A percentile compares a stretch with the other conserved stretches of the same genome.
Evolutionary conservation across 2,113 vertebrate genomes (phyloP).

Genomic region (Prochilodus magdalenae): DNA sequence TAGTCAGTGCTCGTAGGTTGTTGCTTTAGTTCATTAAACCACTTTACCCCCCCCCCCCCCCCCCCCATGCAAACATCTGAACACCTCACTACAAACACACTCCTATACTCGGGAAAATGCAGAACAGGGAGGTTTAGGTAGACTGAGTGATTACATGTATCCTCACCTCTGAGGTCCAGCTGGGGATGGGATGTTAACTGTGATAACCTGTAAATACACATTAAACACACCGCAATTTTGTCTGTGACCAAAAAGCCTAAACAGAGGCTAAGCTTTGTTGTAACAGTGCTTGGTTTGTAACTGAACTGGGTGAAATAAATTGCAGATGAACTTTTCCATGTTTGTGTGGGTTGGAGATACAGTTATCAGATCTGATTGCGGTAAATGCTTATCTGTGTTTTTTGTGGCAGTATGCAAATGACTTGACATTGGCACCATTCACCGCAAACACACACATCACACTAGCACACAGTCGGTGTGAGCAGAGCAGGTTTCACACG

Average conservation of each 20-base stretch:
- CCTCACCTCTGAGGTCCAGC: background rate
- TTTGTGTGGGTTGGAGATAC: background rate
- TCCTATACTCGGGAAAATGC: background rate
- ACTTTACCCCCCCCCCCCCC: too few relatives aligned
- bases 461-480: background rate
- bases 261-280: background rate
- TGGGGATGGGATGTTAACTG: background rate
- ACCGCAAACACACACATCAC: background rate
- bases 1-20: background rate
- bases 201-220: background rate
- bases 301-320: constrained; percentile 33
- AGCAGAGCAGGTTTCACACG: background rate
- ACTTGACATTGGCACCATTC: background rate
- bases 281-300: background rate
- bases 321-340: background rate
- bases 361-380: too few relatives aligned
- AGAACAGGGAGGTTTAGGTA: background rate
- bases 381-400: background rate
- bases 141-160: background rate
- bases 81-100: background rate
- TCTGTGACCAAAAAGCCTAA: background rate
- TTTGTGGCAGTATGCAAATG: background rate
- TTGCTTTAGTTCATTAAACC: background rate
- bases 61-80: background rate
- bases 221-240: too few relatives aligned